Conservation (phyloP, 2,888 invertebrate species). For the Scaptomyza flava region DNA sequence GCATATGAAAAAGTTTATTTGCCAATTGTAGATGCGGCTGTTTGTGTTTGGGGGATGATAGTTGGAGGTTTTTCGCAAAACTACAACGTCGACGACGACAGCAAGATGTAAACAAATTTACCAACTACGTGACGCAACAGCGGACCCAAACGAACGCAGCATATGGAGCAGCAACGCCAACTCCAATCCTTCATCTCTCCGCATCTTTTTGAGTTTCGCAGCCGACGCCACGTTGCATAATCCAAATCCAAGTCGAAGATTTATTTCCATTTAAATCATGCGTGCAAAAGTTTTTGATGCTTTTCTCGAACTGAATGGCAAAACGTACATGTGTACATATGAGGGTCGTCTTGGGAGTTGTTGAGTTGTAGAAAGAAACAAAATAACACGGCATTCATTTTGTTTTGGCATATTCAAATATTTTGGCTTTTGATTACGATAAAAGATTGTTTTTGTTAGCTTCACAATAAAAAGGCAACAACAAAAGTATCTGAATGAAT, state of each 20-base stretch:
- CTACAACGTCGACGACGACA: constrained; percentile 41
- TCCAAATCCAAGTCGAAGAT: constrained; percentile 74
- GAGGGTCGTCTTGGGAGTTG: constrained; percentile 15
- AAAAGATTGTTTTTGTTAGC: constrained; percentile 44
- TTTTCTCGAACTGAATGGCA: constrained; percentile 32
- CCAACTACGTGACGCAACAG: constrained; percentile 76
- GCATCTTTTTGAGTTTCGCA: too few relatives aligned
- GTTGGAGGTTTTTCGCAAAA: background rate
- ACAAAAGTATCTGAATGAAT: constrained; percentile 6
- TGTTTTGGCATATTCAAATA: constrained; percentile 73
- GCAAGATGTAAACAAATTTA: constrained; percentile 77
- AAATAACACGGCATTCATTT: constrained; percentile 62
- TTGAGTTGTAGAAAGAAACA: background rate
- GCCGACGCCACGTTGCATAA: constrained; percentile 61
- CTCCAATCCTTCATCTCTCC: too few relatives aligned
- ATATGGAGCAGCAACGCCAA: constrained; percentile 2
- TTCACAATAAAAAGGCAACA: background rate
- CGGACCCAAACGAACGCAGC: constrained; percentile 9
- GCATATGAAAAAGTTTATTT: constrained; percentile 81
- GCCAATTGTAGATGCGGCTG: constrained; percentile 65
- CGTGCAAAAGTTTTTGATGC: constrained; percentile 65
- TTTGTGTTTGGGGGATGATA: constrained; percentile 8
- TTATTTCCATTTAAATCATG: constrained; percentile 80
- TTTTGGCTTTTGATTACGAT: constrained; percentile 76
- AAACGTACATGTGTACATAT: constrained; percentile 27